Conservation (phyloP, 2,888 invertebrate species). For the Lycocerus yunnanus region DNA sequence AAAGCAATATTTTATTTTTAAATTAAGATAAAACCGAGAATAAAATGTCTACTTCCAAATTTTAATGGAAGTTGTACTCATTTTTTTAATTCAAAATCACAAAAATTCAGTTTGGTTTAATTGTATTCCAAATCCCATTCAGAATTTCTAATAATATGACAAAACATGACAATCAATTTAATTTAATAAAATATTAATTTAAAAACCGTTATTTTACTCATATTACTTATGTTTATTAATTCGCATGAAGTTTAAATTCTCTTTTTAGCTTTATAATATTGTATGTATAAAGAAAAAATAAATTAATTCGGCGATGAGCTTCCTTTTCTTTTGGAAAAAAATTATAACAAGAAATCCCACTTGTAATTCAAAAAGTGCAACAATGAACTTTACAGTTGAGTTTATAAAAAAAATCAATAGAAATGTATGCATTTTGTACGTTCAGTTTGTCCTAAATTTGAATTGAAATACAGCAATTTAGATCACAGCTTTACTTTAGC, state of each 20-base stretch:
- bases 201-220: neutral
- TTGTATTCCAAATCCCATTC: neutral
- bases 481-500: neutral
- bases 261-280: neutral
- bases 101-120: neutral
- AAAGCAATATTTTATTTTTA: conserved; percentile 14
- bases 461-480: neutral
- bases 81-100: neutral
- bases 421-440: neutral
- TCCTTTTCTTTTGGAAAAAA: neutral
- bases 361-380: neutral
- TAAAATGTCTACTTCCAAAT: neutral
- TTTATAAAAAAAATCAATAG: neutral
- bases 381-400: neutral
- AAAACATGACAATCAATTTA: neutral
- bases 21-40: neutral
- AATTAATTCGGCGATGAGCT: neutral
- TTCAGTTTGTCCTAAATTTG: neutral
- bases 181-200: neutral
- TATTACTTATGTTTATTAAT: neutral
- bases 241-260: neutral
- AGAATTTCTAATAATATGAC: neutral
- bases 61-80: neutral
- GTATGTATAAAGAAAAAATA: neutral
- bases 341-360: neutral